phyloP scores from a whole-genome alignment of 2,113 vertebrate species.

The Cacatua alba region DNA sequence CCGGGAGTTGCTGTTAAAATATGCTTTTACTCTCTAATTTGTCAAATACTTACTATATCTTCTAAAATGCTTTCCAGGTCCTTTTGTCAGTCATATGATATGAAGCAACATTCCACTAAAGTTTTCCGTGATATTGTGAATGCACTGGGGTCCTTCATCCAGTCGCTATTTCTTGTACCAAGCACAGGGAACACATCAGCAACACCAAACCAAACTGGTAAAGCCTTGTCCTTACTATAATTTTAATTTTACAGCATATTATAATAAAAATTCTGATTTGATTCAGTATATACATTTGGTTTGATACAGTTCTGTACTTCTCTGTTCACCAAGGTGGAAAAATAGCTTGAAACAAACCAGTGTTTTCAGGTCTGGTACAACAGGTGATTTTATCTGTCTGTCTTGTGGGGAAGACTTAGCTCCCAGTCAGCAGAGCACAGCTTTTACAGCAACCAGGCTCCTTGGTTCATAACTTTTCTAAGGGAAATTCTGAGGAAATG shows the following conservation, averaged over 20 bases:
- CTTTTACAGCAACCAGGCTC: not conserved
- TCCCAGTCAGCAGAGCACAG: not conserved
- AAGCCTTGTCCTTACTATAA: not conserved
- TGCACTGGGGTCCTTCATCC: conserved; percentile 96
- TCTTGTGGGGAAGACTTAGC: not conserved
- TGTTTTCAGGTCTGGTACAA: not conserved
- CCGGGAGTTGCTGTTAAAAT: not conserved
- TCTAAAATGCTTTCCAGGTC: conserved; percentile 80
- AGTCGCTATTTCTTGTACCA: conserved; percentile 94
- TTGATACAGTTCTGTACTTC: not conserved
- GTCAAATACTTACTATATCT: not conserved
- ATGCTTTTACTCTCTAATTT: not conserved
- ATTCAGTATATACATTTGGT: not conserved
- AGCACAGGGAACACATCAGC: conserved; percentile 81
- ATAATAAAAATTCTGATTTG: not conserved
- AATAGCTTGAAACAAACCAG: not conserved
- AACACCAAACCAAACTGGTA: conserved; percentile 84
- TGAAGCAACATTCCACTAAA: conserved; percentile 99
- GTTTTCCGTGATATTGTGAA: conserved; percentile 99
- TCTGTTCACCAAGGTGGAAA: not conserved
- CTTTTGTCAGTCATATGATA: conserved; percentile 98
- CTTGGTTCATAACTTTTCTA: not conserved
- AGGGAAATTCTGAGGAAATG: not conserved
- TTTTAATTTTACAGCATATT: not conserved
- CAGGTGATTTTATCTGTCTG: not conserved